Conservation (phyloP, 1,140 invertebrate genomes). For the Temnothorax nylanderi region DNA sequence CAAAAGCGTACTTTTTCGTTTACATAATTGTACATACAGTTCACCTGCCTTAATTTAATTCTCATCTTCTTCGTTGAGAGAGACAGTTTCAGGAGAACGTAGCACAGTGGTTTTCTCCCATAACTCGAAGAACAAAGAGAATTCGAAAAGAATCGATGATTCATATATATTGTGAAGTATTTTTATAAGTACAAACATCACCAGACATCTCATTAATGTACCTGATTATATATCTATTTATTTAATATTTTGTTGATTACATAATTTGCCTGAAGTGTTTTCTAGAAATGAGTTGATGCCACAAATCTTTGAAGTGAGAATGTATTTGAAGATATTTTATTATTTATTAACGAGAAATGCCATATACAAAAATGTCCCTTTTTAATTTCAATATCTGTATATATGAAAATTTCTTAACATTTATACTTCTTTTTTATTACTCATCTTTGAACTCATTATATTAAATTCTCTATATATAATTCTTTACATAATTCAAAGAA, state of each 20-base stretch:
- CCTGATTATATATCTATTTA: background rate
- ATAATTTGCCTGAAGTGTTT: background rate
- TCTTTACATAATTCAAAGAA: no score
- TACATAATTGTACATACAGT: background rate
- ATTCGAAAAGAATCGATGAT: background rate
- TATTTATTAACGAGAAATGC: no score
- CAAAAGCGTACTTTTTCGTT: background rate
- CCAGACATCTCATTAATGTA: background rate
- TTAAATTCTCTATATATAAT: no score
- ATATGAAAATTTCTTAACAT: background rate
- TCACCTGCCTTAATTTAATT: background rate
- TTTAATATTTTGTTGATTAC: background rate
- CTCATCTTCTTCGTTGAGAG: background rate
- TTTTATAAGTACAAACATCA: background rate
- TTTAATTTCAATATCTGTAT: no score
- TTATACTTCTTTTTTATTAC: background rate
- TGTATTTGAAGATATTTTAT: no score
- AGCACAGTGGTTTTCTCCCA: background rate
- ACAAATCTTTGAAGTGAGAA: no score
- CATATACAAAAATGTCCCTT: no score
- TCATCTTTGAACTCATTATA: no score
- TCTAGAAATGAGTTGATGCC: background rate
- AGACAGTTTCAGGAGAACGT: background rate
- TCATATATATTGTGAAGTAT: background rate
- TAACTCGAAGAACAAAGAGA: background rate